These are phyloP conservation scores for Apostichopus japonicus DNA, from an alignment of 35 echinoderm and acorn worm species.

Conservation along the genomic window DNA sequence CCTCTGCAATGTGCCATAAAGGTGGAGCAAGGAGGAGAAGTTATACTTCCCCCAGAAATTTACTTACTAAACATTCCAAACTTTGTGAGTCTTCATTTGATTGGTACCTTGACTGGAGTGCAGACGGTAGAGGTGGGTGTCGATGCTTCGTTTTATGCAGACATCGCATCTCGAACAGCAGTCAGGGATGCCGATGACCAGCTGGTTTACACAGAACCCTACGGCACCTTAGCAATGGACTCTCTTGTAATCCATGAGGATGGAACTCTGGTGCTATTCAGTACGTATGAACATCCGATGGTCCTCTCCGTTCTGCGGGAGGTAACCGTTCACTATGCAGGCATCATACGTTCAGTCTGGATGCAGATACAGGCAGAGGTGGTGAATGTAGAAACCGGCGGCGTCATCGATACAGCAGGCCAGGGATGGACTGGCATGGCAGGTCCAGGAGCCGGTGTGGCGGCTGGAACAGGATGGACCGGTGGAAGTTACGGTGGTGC, in stretches of 20 bases:
- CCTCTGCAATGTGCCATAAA: constrained; percentile 65
- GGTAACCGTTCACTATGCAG: constrained; percentile 68
- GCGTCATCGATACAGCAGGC: constrained; percentile 60
- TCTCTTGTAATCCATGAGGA: constrained; percentile 61
- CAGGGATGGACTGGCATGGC: constrained; percentile 39
- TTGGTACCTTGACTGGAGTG: constrained; percentile 67
- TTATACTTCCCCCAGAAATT: constrained; percentile 69
- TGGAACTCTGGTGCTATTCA: constrained; percentile 57
- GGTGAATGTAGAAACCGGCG: constrained; percentile 77
- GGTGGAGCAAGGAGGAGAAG: constrained; percentile 65
- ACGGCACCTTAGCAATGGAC: constrained; percentile 69
- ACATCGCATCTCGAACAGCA: constrained; percentile 63
- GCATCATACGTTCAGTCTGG: constrained; percentile 39
- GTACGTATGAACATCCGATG: not conserved
- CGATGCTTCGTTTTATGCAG: constrained; percentile 49
- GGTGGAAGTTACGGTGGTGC: constrained; percentile 85
- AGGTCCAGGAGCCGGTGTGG: constrained; percentile 65
- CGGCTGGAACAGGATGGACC: constrained; percentile 48
- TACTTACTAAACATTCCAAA: constrained; percentile 33
- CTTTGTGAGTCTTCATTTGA: constrained; percentile 55
- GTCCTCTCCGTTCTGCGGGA: constrained; percentile 52
- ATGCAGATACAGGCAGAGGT: constrained; percentile 47
- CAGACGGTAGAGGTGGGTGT: constrained; percentile 67
- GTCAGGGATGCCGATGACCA: constrained; percentile 15
- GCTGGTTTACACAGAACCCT: constrained; percentile 58